Conservation (phyloP, 37 sponge, comb jelly and placozoan species). For the Halisarca cf. caerulea region DNA sequence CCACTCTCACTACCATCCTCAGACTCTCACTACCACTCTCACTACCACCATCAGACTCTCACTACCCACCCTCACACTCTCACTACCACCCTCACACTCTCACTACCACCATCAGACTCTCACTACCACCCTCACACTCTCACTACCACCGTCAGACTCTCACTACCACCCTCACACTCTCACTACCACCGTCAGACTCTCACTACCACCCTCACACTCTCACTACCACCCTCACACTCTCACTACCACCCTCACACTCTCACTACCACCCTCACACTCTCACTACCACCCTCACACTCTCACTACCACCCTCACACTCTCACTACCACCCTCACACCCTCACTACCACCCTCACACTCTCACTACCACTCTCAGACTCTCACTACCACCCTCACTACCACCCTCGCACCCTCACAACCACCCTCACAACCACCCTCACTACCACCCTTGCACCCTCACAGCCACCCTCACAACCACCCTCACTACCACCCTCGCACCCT, state of each 20-base stretch:
- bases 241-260: neutral
- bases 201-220: too few relatives aligned
- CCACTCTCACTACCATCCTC: too few relatives aligned
- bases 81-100: neutral
- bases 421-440: neutral
- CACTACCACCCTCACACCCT: neutral
- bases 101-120: too few relatives aligned
- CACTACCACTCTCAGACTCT: too few relatives aligned
- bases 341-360: neutral
- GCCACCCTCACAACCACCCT: too few relatives aligned
- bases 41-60: neutral
- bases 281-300: too few relatives aligned
- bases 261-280: neutral
- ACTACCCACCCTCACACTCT: neutral
- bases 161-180: neutral
- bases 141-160: neutral
- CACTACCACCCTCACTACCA: neutral
- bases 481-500: neutral
- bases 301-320: too few relatives aligned
- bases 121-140: too few relatives aligned
- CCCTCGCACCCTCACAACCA: neutral
- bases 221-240: too few relatives aligned
- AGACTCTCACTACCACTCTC: too few relatives aligned
- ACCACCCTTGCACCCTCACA: too few relatives aligned
- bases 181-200: neutral